Percentiles rank a stretch among this genome's conserved stretches.
These are phyloP conservation scores for Otolemur garnettii DNA, from an alignment of 2,113 vertebrate genomes.

Conservation along the genomic window DNA sequence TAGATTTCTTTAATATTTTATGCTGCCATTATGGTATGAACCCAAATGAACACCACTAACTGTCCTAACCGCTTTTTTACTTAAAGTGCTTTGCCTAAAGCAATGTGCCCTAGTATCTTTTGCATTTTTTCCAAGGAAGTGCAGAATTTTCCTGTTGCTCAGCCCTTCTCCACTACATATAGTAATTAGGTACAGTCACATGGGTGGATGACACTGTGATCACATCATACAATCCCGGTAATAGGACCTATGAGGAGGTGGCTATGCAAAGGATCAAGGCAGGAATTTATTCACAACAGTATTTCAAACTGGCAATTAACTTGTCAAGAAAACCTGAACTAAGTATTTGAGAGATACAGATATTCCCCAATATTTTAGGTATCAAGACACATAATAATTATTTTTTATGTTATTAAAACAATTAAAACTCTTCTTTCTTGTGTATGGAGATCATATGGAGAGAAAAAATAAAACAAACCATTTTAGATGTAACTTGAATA, in stretches of 20 bases:
- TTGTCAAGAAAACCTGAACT: neutral
- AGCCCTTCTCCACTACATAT: neutral
- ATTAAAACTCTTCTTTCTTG: slow-evolving; percentile 23
- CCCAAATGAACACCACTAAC: neutral
- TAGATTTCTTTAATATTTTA: slow-evolving; percentile 24
- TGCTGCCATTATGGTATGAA: neutral
- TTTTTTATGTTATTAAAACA: neutral
- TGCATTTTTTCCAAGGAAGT: neutral
- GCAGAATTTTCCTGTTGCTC: neutral
- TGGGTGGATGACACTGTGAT: neutral
- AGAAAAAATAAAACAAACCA: neutral
- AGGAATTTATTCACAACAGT: neutral
- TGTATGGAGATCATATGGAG: neutral
- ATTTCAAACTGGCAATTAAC: neutral
- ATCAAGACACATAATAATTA: neutral
- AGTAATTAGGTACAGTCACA: neutral
- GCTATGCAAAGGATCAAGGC: neutral
- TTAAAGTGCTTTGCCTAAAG: neutral
- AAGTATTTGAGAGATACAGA: neutral
- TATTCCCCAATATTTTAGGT: neutral
- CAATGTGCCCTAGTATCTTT: neutral
- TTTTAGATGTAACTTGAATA: slow-evolving; percentile 40
- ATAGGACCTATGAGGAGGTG: neutral
- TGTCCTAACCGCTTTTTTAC: neutral
- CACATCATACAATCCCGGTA: neutral